phyloP scores from a whole-genome alignment of 2,113 vertebrate genomes.

The Macquaria ambigua region DNA sequence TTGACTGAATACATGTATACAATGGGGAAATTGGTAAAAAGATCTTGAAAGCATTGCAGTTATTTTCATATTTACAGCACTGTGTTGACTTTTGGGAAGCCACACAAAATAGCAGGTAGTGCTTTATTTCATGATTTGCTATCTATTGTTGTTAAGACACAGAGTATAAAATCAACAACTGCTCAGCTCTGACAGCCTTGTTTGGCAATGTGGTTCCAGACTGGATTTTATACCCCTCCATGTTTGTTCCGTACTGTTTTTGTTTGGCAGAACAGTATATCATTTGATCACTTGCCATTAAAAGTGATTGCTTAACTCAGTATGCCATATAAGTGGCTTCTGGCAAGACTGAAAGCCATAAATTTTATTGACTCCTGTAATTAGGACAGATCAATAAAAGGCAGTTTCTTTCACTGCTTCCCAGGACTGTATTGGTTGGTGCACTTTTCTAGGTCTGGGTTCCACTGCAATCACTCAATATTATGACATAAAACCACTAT shows the following conservation, averaged over 20 bases:
- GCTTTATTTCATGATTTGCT: slow-evolving; percentile 26
- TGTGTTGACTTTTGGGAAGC: slow-evolving; percentile 18
- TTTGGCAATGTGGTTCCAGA: slow-evolving; percentile 46
- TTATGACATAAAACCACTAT: slow-evolving; percentile 7
- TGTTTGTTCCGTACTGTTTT: slow-evolving; percentile 52
- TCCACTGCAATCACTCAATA: slow-evolving; percentile 12
- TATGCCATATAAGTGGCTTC: slow-evolving; percentile 63
- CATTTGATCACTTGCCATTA: slow-evolving; percentile 69
- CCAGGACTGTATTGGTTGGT: neutral
- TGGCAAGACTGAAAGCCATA: slow-evolving; percentile 70
- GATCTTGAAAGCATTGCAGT: neutral
- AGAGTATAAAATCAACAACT: slow-evolving; percentile 10
- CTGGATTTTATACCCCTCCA: slow-evolving; percentile 40
- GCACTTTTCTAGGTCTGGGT: slow-evolving; percentile 13
- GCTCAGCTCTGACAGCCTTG: slow-evolving; percentile 38
- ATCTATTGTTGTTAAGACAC: slow-evolving; percentile 12
- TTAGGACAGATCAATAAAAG: slow-evolving; percentile 81
- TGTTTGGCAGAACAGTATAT: slow-evolving; percentile 56
- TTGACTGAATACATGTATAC: neutral
- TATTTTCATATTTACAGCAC: slow-evolving; percentile 16
- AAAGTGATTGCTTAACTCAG: slow-evolving; percentile 72
- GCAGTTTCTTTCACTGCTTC: slow-evolving; percentile 66
- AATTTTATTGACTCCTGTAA: slow-evolving; percentile 78
- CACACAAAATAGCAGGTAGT: slow-evolving; percentile 11
- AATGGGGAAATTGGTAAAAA: neutral